phyloP scores from a whole-genome alignment of 1,140 invertebrate species.

The Neotoxoptera formosana region DNA sequence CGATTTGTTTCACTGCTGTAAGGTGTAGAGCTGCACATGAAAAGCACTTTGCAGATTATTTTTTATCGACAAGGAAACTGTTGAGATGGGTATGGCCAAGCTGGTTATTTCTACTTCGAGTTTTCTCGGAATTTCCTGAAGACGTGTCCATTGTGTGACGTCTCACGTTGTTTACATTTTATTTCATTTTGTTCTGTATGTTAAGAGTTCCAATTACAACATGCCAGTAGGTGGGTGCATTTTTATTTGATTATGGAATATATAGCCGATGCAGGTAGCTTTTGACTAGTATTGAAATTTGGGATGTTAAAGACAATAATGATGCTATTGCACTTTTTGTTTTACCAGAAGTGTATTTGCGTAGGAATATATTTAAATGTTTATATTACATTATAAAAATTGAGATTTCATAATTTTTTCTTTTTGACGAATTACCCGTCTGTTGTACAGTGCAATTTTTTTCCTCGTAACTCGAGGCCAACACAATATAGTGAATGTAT shows the following conservation, averaged over 20 bases:
- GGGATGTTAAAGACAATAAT: neutral
- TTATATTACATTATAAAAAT: neutral
- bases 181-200: neutral
- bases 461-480: constrained; percentile 41
- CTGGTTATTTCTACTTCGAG: neutral
- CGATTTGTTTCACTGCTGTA: neutral
- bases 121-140: neutral
- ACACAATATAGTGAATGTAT: constrained; percentile 11
- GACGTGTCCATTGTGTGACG: neutral
- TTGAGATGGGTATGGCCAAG: neutral
- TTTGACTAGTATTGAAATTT: neutral
- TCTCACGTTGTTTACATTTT: neutral
- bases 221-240: neutral
- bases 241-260: neutral
- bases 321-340: neutral
- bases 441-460: constrained; percentile 13
- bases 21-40: neutral
- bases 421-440: constrained; percentile 29
- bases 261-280: too few relatives aligned
- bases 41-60: neutral
- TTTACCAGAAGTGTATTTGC: neutral
- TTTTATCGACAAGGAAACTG: neutral
- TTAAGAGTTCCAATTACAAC: neutral
- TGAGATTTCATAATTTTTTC: constrained; percentile 2
- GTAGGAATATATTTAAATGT: neutral